phyloP scores from a whole-genome alignment of 2,113 vertebrate genomes.

The Phasianus colchicus region DNA sequence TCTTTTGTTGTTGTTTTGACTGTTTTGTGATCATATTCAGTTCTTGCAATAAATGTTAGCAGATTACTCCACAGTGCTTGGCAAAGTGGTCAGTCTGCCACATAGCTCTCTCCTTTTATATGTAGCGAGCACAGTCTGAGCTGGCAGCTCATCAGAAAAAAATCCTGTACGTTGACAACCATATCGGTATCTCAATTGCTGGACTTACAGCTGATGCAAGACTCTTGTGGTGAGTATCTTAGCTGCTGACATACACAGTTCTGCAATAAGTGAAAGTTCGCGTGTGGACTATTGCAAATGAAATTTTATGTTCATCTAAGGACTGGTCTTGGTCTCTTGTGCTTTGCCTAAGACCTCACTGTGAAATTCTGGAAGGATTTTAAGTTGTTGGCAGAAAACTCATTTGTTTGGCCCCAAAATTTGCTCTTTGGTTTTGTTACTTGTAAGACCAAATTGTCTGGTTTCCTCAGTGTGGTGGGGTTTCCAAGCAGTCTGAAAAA shows the following conservation, averaged over 20 bases:
- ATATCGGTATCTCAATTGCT: slow-evolving; percentile 97
- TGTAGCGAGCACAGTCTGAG: slow-evolving; percentile 96
- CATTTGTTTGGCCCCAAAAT: slow-evolving; percentile 10
- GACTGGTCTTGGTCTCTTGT: background rate
- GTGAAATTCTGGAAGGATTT: background rate
- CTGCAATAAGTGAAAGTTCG: slow-evolving; percentile 59
- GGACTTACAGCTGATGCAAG: slow-evolving; percentile 97
- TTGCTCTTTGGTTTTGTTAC: slow-evolving; percentile 39
- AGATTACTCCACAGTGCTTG: slow-evolving; percentile 40
- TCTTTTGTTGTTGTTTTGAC: background rate
- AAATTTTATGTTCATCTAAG: slow-evolving; percentile 16
- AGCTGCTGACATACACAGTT: background rate
- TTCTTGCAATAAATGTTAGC: background rate
- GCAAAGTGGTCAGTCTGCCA: slow-evolving; percentile 6
- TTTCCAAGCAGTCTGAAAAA: slow-evolving; percentile 1
- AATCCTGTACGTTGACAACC: slow-evolving; percentile 98
- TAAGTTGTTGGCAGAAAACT: slow-evolving; percentile 10
- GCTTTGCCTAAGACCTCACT: slow-evolving; percentile 18
- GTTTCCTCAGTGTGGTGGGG: background rate
- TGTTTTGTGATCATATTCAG: background rate
- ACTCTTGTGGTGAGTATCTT: slow-evolving; percentile 89
- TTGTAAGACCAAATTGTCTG: slow-evolving; percentile 12
- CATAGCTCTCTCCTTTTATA: slow-evolving; percentile 42
- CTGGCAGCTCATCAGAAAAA: slow-evolving; percentile 99
- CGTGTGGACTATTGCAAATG: background rate